Base-by-base conservation (phyloP, 1,140 invertebrate genomes). In the Pararge aegeria region DNA sequence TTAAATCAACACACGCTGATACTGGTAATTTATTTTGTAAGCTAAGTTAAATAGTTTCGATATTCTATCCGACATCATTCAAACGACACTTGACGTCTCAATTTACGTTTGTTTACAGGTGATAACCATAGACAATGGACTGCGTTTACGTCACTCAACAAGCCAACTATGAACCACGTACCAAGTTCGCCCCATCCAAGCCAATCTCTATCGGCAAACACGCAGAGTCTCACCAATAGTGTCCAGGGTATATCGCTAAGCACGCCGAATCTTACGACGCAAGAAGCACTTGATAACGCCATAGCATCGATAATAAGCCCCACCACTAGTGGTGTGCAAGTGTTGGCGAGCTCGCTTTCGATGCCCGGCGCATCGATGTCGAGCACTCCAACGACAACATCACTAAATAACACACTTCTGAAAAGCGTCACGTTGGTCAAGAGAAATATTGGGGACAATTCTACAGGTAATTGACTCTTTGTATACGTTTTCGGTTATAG, bases 1-100 rank as follows among this genome's bases (percentile, higher is more conserved):
- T 97, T 75, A 96, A 96, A 87, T 95, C 95, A 7, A 96, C 96
- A 91, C 95, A 96, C 30, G 79, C 84, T 44, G 83, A 87, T 69
- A 75, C 62, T 30, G 74, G 86, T 87, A 76, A 56, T 3, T n/a
- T n/a, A n/a, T n/a, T n/a, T 37, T 13, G 34, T 12, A 37, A 12
- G 3, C 34, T 37, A 37, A 5, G 2, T 37, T 12, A 12, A 3
- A n/a, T n/a, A n/a, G n/a, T n/a, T n/a, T n/a, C n/a, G n/a, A n/a
- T n/a, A n/a, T n/a, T n/a, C n/a, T n/a, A n/a, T n/a, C n/a, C n/a
- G n/a, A n/a, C n/a, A n/a, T n/a, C n/a, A n/a, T n/a, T n/a, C n/a
- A n/a, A n/a, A n/a, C n/a, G n/a, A n/a, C n/a, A n/a, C n/a, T n/a
- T n/a, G n/a, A n/a, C n/a, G n/a, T n/a, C n/a, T n/a, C n/a, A 30